Base-by-base conservation (phyloP, 2,888 invertebrate genomes). In the Pterobdella sp. region DNA sequence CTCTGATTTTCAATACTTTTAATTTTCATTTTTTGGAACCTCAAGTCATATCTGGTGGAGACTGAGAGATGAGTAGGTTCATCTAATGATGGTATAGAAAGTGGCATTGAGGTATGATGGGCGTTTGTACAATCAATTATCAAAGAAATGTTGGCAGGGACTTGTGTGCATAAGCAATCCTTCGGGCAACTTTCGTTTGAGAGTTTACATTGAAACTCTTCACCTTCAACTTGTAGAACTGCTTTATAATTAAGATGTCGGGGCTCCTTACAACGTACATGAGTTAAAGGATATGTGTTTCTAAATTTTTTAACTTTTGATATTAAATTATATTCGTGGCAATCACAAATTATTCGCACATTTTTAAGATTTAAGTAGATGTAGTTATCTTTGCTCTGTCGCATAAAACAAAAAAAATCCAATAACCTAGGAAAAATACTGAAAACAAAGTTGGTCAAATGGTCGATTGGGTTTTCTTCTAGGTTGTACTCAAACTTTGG, bases 131-230 rank as follows among this genome's bases (percentile, higher is more conserved):
- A 1, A 29, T 22, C 26, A 0, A 72, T 65, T 37, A 60, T n/a
- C 18, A 72, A 42, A 7, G 72, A 36, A 31, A n/a, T 22, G 29
- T 72, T 66, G 26, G 34, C 32, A 18, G 66, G 72, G 26, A 35
- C 35, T 37, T 65, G n/a, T 0, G n/a, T 1, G 49, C 72, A 72
- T 4, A 14, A 10, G 49, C 65, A 37, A 31, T 29, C 3, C 22
- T 1, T 0, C n/a, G 63, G 65, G 34, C 72, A 56, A 56, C 4
- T 66, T 31, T n/a, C 26, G 1, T 72, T 32, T 26, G 36, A 31
- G 0, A 56, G 60, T 3, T 72, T 31, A 31, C 72, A 72, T 18
- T 65, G 37, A 18, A 72, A 49, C 10, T 72, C 7, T 26, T 72
- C 63, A 10, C 4, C 18, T 34, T 29, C 36, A 10, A 63, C 52